Percentiles rank a stretch among this genome's conserved stretches.
These are phyloP conservation scores for Sussaba pulchella DNA, from an alignment of 2,888 invertebrate species.

Conservation along the genomic window DNA sequence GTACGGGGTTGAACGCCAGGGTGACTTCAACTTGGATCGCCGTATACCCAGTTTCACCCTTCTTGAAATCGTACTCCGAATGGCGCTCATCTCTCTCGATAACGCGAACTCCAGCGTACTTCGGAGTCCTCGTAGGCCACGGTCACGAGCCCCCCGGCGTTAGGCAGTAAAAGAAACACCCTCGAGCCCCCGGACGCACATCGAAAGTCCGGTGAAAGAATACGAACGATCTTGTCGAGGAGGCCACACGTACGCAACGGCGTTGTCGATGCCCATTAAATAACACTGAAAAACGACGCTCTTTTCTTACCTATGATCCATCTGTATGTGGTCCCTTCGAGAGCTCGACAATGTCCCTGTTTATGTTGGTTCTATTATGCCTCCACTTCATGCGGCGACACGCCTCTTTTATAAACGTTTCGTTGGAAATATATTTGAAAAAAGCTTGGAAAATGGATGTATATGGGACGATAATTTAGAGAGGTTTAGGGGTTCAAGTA, in stretches of 20 bases:
- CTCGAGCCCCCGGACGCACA: slow-evolving; percentile 35
- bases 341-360: slow-evolving; percentile 56
- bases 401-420: slow-evolving; percentile 38
- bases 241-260: slow-evolving; percentile 53
- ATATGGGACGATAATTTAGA: slow-evolving; percentile 55
- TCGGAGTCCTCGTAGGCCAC: background rate
- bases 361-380: slow-evolving; percentile 48
- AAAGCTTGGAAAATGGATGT: slow-evolving; percentile 25
- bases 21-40: slow-evolving; percentile 30
- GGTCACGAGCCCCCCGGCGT: slow-evolving; percentile 7
- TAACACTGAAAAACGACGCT: slow-evolving; percentile 54
- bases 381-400: slow-evolving; percentile 44
- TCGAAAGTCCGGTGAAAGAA: slow-evolving; percentile 29
- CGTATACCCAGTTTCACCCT: slow-evolving; percentile 32
- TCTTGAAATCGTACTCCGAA: background rate
- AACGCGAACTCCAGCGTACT: background rate
- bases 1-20: background rate
- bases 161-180: slow-evolving; percentile 38
- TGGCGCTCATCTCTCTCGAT: background rate
- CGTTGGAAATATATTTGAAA: slow-evolving; percentile 23
- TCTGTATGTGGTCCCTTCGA: slow-evolving; percentile 37
- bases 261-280: slow-evolving; percentile 61
- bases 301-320: slow-evolving; percentile 27
- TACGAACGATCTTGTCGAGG: slow-evolving; percentile 23
- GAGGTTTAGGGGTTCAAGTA: slow-evolving; percentile 57